phyloP scores from a whole-genome alignment of 2,113 vertebrate species.

The Pelvicachromis taeniatus region DNA sequence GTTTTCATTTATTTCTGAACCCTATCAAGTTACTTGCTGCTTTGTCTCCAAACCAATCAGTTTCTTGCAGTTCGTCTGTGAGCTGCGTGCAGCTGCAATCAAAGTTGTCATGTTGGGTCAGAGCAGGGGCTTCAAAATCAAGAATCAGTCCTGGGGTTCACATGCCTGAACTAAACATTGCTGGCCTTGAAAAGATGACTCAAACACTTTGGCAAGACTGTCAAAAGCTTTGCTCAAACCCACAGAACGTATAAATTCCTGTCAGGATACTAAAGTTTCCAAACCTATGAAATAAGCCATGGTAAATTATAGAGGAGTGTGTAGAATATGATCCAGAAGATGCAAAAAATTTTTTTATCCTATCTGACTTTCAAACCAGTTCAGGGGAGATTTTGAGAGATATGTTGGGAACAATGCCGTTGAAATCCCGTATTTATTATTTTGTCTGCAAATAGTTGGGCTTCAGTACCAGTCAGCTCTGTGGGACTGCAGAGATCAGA shows the following conservation, averaged over 20 bases:
- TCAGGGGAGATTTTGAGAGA: not conserved
- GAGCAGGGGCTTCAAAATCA: conserved; percentile 2
- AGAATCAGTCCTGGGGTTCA: not conserved
- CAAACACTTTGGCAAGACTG: not conserved
- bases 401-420: not conserved
- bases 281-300: not conserved
- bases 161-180: not conserved
- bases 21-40: not conserved
- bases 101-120: not conserved
- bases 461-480: not conserved
- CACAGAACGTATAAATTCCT: conserved; percentile 19
- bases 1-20: not conserved
- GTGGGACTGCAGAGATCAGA: conserved; percentile 23
- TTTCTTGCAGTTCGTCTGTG: not conserved
- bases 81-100: conserved; percentile 1
- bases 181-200: not conserved
- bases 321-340: not conserved
- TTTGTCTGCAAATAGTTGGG: not conserved
- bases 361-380: not conserved
- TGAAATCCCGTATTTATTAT: not conserved
- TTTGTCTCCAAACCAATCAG: not conserved
- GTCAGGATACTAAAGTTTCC: not conserved
- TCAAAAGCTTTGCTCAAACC: not conserved
- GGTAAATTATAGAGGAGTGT: not conserved
- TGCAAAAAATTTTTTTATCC: not conserved